These are phyloP conservation scores for Anguilla japonica DNA, from an alignment of 2,113 vertebrate genomes.

Conservation along the genomic window DNA sequence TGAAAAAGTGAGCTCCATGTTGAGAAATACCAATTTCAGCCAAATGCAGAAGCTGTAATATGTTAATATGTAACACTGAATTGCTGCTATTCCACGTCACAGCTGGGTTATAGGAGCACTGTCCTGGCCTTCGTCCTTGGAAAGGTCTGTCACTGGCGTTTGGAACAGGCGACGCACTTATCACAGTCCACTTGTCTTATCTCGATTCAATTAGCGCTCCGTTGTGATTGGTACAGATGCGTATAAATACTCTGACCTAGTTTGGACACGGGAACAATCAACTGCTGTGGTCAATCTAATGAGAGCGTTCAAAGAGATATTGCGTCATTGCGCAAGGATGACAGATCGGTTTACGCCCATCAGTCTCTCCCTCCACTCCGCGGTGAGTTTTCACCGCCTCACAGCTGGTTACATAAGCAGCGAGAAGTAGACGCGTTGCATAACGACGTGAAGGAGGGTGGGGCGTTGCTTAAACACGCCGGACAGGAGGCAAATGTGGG, in stretches of 20 bases:
- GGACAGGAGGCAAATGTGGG: conserved; percentile 19
- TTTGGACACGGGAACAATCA: neutral
- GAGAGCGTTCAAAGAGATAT: neutral
- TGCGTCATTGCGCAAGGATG: neutral
- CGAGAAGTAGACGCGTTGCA: conserved; percentile 27
- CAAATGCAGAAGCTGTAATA: neutral
- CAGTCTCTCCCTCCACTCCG: neutral
- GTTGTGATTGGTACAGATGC: neutral
- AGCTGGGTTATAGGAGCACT: too few relatives aligned
- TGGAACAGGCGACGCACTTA: neutral
- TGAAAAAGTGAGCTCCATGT: too few relatives aligned
- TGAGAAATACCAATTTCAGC: too few relatives aligned
- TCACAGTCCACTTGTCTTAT: neutral
- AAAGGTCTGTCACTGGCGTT: neutral
- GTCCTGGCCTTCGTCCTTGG: neutral
- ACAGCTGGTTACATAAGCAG: conserved; percentile 20
- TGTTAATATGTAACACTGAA: neutral
- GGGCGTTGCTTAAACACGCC: neutral
- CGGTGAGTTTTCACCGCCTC: conserved; percentile 14
- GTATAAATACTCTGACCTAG: neutral
- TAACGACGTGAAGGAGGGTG: conserved; percentile 28
- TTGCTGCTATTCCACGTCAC: neutral
- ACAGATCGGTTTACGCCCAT: neutral
- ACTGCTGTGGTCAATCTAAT: neutral
- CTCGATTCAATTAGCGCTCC: neutral